phyloP scores from a whole-genome alignment of 1,140 invertebrate genomes.

The Trichonephila clavata region DNA sequence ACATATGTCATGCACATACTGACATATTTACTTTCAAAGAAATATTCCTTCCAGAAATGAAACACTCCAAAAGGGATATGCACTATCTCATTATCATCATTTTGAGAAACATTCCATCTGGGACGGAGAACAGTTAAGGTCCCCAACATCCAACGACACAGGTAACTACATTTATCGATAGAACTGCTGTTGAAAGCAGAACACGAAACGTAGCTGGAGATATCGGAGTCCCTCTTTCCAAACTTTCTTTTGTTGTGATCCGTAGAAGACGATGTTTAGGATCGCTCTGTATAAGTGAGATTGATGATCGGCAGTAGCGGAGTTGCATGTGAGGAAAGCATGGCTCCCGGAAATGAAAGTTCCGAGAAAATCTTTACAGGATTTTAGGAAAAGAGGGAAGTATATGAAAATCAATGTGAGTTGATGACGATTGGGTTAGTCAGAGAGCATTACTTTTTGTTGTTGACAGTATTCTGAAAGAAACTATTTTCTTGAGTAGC shows the following conservation, averaged over 20 bases:
- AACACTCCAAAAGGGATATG: background rate
- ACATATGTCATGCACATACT: too few relatives aligned
- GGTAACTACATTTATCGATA: conserved; percentile 1
- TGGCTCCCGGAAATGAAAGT: conserved; percentile 25
- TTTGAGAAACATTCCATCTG: background rate
- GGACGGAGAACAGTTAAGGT: background rate
- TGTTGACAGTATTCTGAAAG: too few relatives aligned
- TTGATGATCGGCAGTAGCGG: background rate
- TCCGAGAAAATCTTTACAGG: background rate
- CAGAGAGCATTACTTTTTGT: too few relatives aligned
- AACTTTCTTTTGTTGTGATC: background rate
- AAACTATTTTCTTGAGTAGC: too few relatives aligned
- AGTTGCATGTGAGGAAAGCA: background rate
- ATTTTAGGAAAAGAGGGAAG: background rate
- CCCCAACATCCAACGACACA: background rate
- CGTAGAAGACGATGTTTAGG: background rate
- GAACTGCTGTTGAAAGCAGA: background rate
- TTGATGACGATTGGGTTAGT: background rate
- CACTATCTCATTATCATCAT: background rate
- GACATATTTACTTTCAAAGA: too few relatives aligned
- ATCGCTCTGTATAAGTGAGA: background rate
- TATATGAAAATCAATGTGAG: background rate
- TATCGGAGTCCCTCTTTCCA: background rate
- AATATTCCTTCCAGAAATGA: background rate
- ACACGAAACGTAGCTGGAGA: background rate